Percentiles rank a stretch among this genome's conserved stretches.
Conservation (phyloP, 53 echinoderm and acorn worm species). For the Holothuria leucospilota region DNA sequence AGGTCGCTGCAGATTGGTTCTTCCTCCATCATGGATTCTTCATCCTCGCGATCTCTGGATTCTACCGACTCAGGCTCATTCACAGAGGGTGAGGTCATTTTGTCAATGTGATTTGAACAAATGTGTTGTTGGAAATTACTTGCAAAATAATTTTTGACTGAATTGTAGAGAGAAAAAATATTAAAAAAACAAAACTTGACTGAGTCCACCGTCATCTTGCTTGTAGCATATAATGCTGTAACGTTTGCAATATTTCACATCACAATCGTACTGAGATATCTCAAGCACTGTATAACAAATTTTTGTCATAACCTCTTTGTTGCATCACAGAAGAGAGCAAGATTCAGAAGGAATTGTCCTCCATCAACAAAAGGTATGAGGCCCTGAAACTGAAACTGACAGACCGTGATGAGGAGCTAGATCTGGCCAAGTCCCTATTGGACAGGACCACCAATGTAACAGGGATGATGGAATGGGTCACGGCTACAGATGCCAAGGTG, state of each 20-base stretch:
- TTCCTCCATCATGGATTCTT: constrained; percentile 32
- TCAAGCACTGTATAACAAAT: not conserved
- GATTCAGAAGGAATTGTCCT: constrained; percentile 78
- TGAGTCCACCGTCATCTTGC: too few relatives aligned
- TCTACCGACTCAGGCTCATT: constrained; percentile 37
- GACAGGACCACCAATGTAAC: constrained; percentile 89
- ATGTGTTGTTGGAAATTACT: too few relatives aligned
- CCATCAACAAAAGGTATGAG: constrained; percentile 90
- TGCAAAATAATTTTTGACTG: too few relatives aligned
- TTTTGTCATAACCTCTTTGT: not conserved
- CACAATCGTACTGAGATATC: too few relatives aligned
- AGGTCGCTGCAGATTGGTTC: constrained; percentile 93
- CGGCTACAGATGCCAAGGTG: constrained; percentile 85
- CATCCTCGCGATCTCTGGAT: constrained; percentile 12
- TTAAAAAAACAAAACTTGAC: too few relatives aligned
- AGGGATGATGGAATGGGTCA: constrained; percentile 94
- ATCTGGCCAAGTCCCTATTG: constrained; percentile 78
- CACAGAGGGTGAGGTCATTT: constrained; percentile 6
- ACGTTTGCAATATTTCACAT: too few relatives aligned
- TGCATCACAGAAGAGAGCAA: constrained; percentile 75
- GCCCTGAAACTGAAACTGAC: constrained; percentile 79
- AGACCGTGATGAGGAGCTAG: constrained; percentile 91
- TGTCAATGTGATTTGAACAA: too few relatives aligned
- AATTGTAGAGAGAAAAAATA: too few relatives aligned
- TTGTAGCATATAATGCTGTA: too few relatives aligned